Evolutionary conservation across 1,140 invertebrate species (phyloP).

Genomic region (Platyscapa corneri): DNA sequence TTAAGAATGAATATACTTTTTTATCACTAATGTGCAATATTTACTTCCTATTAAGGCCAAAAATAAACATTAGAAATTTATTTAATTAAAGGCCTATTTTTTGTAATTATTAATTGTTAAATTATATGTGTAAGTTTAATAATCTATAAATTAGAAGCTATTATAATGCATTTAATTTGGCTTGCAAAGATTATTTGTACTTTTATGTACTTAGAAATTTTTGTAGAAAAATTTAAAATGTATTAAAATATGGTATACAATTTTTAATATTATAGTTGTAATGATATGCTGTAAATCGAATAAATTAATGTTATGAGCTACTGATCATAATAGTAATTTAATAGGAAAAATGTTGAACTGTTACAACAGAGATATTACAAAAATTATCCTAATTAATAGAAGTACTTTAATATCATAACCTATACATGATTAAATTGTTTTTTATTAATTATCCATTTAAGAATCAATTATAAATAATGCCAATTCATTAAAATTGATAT

Average conservation of each 20-base stretch:
- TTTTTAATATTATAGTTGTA: neutral
- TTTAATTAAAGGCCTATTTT: conserved; percentile 29
- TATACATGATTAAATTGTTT: too few species aligned
- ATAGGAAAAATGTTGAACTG: neutral
- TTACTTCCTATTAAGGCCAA: conserved; percentile 36
- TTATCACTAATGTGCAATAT: conserved; percentile 41
- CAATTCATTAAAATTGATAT: neutral
- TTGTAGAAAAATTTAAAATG: conserved; percentile 4
- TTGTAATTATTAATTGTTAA: conserved; percentile 35
- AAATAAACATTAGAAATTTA: conserved; percentile 25
- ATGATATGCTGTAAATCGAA: conserved; percentile 11
- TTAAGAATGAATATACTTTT: conserved; percentile 34
- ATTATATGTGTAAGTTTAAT: conserved; percentile 45
- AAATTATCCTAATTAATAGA: neutral
- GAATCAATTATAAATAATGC: neutral
- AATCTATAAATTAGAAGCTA: conserved; percentile 16
- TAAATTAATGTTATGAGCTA: conserved; percentile 13
- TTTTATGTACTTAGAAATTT: neutral
- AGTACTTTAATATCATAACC: neutral
- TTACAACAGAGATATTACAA: neutral
- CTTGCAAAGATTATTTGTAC: conserved; percentile 26
- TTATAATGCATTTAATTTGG: conserved; percentile 33
- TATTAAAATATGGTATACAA: neutral
- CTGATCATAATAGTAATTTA: neutral
- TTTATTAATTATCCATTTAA: too few species aligned